phyloP scores from a whole-genome alignment of 2,113 vertebrate genomes.

The Pedionomus torquatus region DNA sequence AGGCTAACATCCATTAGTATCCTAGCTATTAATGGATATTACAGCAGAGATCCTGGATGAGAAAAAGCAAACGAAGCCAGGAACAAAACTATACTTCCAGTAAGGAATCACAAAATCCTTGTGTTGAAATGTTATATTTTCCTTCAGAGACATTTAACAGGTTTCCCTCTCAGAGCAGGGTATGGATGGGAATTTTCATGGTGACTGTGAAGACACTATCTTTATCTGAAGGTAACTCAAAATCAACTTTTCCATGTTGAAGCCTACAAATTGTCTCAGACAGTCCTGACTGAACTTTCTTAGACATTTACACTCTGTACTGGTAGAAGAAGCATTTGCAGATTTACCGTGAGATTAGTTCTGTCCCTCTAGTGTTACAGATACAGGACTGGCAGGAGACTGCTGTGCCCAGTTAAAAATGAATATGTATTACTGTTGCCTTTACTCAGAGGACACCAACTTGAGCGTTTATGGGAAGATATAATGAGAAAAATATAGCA shows the following conservation, averaged over 20 bases:
- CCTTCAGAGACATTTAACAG: background rate
- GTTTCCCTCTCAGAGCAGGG: background rate
- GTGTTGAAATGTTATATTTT: background rate
- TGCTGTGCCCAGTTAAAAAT: background rate
- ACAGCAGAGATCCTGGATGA: background rate
- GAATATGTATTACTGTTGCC: background rate
- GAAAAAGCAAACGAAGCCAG: background rate
- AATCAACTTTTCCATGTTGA: background rate
- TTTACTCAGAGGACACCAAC: background rate
- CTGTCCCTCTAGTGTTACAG: background rate
- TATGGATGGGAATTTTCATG: background rate
- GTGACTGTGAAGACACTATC: background rate
- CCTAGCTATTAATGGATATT: background rate
- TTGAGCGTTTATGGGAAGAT: background rate
- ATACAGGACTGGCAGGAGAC: background rate
- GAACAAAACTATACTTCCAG: background rate
- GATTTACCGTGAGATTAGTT: background rate
- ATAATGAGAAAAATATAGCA: background rate
- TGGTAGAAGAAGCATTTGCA: background rate
- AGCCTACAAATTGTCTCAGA: background rate
- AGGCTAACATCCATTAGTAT: background rate
- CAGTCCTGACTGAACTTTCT: background rate
- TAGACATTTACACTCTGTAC: background rate
- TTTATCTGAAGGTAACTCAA: constrained; percentile 3
- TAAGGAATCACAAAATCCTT: background rate